Percentiles rank a stretch among this genome's conserved stretches.
Evolutionary conservation across 2,113 vertebrate genomes (phyloP).

Genomic region (Sardina pilchardus): DNA sequence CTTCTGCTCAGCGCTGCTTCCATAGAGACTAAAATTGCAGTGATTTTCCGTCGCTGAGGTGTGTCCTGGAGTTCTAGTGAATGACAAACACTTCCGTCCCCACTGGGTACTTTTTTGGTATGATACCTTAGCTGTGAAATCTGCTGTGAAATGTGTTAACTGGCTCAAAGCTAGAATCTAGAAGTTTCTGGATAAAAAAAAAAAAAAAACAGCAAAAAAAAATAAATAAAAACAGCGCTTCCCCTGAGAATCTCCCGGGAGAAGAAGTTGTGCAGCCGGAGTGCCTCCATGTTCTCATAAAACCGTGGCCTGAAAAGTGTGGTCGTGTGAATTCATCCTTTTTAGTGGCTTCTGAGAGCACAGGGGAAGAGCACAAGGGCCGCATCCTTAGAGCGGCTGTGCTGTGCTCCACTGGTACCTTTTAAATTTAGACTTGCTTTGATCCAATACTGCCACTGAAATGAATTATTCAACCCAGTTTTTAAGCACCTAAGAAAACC

Average conservation of each 20-base stretch:
- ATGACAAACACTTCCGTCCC: neutral
- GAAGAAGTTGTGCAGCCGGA: neutral
- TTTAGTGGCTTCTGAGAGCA: neutral
- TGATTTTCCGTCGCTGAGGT: neutral
- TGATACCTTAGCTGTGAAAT: neutral
- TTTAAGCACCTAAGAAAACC: slow-evolving; percentile 9
- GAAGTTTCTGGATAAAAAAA: neutral
- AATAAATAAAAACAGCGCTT: neutral
- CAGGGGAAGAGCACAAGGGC: neutral
- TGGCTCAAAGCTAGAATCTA: neutral
- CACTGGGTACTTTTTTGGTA: neutral
- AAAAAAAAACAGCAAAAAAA: too few relatives aligned
- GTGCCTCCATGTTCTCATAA: neutral
- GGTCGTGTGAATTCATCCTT: neutral
- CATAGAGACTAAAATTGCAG: neutral
- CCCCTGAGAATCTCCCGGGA: neutral
- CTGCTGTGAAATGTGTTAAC: neutral
- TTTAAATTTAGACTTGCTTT: slow-evolving; percentile 13
- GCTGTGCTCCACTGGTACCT: neutral
- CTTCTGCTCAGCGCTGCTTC: neutral
- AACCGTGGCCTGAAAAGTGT: neutral
- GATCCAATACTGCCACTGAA: slow-evolving; percentile 7
- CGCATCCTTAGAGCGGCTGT: neutral
- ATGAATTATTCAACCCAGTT: slow-evolving; percentile 27
- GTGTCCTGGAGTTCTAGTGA: neutral